Percentiles rank a stretch among this genome's conserved stretches.
These are phyloP conservation scores for Nothobranchius furzeri DNA, from an alignment of 2,113 vertebrate species.

Conservation along the genomic window DNA sequence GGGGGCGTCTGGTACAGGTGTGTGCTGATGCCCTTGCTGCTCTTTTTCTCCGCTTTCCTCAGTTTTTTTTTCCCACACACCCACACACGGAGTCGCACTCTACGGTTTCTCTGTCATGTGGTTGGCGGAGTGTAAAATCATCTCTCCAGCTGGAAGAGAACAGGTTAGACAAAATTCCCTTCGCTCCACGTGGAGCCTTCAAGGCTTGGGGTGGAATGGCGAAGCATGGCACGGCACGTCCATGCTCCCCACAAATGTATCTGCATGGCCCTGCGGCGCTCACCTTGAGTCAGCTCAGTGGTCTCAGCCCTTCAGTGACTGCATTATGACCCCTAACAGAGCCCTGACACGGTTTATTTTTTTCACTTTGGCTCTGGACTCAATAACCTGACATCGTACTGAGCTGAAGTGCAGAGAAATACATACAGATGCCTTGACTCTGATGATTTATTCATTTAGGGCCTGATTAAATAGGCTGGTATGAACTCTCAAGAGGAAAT, in stretches of 20 bases:
- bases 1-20: constrained; percentile 79
- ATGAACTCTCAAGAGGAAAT: constrained; percentile 46
- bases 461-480: constrained; percentile 38
- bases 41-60: constrained; percentile 51
- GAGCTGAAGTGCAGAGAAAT: constrained; percentile 20
- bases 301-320: constrained; percentile 50
- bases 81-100: constrained; percentile 17
- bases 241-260: constrained; percentile 36
- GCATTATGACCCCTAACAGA: constrained; percentile 63
- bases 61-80: constrained; percentile 48
- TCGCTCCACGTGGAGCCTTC: constrained; percentile 60
- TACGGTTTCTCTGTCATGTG: constrained; percentile 64
- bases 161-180: constrained; percentile 77
- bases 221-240: constrained; percentile 70
- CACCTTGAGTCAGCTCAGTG: constrained; percentile 48
- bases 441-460: constrained; percentile 46
- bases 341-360: constrained; percentile 49
- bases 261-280: constrained; percentile 58
- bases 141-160: constrained; percentile 72
- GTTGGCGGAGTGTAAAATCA: constrained; percentile 64
- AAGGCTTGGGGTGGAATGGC: constrained; percentile 58
- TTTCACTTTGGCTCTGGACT: constrained; percentile 34
- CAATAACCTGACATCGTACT: constrained; percentile 38
- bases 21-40: constrained; percentile 68
- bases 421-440: constrained; percentile 39